Evolutionary conservation across 2,797 vertebrate genomes (phyloP), one percentile per base, ranked within the genome.

Genomic region (Mus spretus): DNA sequence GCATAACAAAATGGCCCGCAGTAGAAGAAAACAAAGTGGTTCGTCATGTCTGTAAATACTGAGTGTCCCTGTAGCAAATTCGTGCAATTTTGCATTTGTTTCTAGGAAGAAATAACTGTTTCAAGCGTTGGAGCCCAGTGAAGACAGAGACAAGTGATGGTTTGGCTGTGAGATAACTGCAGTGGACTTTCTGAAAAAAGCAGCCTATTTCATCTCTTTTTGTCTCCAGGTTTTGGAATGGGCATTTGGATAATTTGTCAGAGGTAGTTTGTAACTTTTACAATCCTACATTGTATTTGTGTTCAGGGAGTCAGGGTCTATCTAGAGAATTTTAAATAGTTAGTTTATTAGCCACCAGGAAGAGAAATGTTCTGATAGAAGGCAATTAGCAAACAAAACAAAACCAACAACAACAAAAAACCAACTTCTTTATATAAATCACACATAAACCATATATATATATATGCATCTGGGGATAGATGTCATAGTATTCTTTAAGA

Each of bases 341-440:
- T 91, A 77, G 86, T 94, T 89, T 94, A 59, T 79, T 91, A 53
- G 89, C 20, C 3, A 53, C 28, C 74, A 53, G 37, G 67, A 82
- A 65, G 63, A 97, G 40, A 95, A 92, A 89, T 89, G 88, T 77
- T 89, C 50, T 80, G 17, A 22, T 61, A 81, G 47, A 47, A 91
- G 22, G 19, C 67, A 94, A 83, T 95, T 91, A 95, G 14, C 37
- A 94, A 55, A 55, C 12, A 91, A 65, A 0, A 91, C 50, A 10
- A 50, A 50, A 50, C 50, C 50, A 11, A 50, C 50, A 50, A 50
- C 10, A 50, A 50, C 50, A 11, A 50, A 50, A 50, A 10, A 1
- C 6, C 50, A 50, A 11, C 31, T 84, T 92, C 59, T 26, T 93
- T 85, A 90, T 85, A 90, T 53, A 92, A 90, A 80, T 91, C 37